A percentile compares a stretch with the other conserved stretches of the same genome.
These are phyloP conservation scores for Prionchulus punctatus DNA, from an alignment of 2,888 invertebrate species.

Conservation along the genomic window DNA sequence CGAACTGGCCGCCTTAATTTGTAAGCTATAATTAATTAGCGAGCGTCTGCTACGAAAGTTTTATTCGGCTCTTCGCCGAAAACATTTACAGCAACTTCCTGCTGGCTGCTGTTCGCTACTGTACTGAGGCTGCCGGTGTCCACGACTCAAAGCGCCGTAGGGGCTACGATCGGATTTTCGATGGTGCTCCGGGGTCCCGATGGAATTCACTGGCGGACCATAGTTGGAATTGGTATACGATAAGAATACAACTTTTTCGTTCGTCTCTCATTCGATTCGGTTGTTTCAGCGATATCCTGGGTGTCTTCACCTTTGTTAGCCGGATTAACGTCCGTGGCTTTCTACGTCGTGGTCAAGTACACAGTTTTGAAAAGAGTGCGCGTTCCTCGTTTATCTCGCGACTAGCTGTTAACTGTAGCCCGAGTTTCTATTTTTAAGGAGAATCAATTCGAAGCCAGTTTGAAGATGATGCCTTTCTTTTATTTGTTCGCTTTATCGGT, in stretches of 20 bases:
- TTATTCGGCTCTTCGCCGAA: not conserved
- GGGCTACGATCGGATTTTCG: conserved; percentile 13
- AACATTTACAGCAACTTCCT: not conserved
- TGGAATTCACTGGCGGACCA: conserved; percentile 12
- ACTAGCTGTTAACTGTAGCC: too few species aligned
- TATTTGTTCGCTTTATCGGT: conserved; percentile 11
- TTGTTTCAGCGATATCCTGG: conserved; percentile 13
- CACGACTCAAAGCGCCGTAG: conserved; percentile 13
- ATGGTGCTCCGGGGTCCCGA: conserved; percentile 10
- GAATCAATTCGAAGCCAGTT: conserved; percentile 7
- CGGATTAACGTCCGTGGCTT: conserved; percentile 11
- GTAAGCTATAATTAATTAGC: conserved; percentile 18
- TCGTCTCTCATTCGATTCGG: too few species aligned
- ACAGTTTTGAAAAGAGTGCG: conserved; percentile 3
- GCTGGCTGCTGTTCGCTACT: conserved; percentile 12
- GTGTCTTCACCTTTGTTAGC: conserved; percentile 13
- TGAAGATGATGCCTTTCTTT: conserved; percentile 11
- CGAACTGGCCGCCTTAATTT: conserved; percentile 60
- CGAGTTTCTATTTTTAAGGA: conserved; percentile 4
- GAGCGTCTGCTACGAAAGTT: too few species aligned
- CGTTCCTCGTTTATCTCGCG: too few species aligned
- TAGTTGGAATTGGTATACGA: conserved; percentile 47
- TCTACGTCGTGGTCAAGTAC: conserved; percentile 12
- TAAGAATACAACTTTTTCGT: too few species aligned
- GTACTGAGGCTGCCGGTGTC: conserved; percentile 14